phyloP scores from a whole-genome alignment of 2,113 vertebrate species.

The Nipponia nippon region DNA sequence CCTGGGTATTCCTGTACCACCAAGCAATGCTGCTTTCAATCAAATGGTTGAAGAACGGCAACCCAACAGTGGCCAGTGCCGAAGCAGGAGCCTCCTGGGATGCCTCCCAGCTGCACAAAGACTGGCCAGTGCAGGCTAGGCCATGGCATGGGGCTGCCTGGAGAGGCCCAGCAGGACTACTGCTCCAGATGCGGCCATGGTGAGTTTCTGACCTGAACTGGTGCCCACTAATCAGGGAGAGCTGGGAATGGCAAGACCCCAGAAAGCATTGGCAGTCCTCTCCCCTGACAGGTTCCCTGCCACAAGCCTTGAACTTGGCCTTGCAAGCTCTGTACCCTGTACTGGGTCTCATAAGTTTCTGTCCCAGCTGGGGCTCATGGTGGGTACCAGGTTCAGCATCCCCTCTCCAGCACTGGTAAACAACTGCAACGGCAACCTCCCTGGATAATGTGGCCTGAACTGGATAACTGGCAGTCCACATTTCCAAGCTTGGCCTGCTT shows the following conservation, averaged over 20 bases:
- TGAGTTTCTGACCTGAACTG: neutral
- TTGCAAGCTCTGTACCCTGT: neutral
- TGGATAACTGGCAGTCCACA: neutral
- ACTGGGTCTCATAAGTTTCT: neutral
- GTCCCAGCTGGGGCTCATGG: neutral
- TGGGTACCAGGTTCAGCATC: neutral
- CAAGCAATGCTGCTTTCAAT: neutral
- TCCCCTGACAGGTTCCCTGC: neutral
- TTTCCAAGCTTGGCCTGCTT: neutral
- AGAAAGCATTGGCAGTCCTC: neutral
- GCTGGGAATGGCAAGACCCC: neutral
- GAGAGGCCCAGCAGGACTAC: neutral
- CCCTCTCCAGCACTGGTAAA: neutral
- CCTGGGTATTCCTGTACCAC: neutral
- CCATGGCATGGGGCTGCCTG: neutral
- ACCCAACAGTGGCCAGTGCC: neutral
- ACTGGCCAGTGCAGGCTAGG: neutral
- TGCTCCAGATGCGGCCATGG: neutral
- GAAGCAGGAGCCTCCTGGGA: neutral
- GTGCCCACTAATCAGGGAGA: neutral
- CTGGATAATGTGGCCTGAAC: neutral
- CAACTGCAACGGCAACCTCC: neutral
- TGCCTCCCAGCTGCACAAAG: neutral
- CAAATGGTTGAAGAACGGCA: neutral
- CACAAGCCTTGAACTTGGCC: neutral